These are phyloP conservation scores for Brenthis hecate DNA, from an alignment of 2,888 invertebrate species.

Conservation along the genomic window DNA sequence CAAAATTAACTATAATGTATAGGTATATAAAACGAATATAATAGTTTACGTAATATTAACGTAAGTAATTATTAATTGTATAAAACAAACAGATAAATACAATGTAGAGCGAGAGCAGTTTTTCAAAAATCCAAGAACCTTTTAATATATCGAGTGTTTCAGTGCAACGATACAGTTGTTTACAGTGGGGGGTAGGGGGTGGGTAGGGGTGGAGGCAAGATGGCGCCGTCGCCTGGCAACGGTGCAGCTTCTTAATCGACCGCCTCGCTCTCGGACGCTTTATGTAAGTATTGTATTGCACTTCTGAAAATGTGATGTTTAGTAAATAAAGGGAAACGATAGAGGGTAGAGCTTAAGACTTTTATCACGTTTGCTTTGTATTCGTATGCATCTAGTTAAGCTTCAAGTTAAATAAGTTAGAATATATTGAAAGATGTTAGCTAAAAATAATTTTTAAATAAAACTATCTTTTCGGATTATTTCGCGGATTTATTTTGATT, in stretches of 20 bases:
- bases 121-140: slow-evolving; percentile 54
- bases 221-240: slow-evolving; percentile 80
- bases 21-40: no score
- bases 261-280: slow-evolving; percentile 66
- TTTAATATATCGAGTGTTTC: slow-evolving; percentile 81
- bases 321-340: slow-evolving; percentile 32
- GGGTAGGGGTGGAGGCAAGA: slow-evolving; percentile 68
- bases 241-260: slow-evolving; percentile 82
- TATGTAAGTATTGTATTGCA: slow-evolving; percentile 80
- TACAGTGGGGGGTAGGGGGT: slow-evolving; percentile 64
- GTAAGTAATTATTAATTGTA: not conserved
- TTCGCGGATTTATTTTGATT: no score
- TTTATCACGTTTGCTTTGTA: not conserved
- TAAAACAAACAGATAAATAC: not conserved
- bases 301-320: slow-evolving; percentile 52
- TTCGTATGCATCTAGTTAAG: not conserved
- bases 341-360: not conserved
- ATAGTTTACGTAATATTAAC: no score
- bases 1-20: no score
- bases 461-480: no score
- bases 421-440: not conserved
- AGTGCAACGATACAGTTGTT: slow-evolving; percentile 81
- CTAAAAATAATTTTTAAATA: no score
- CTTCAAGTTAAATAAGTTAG: not conserved
- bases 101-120: slow-evolving; percentile 19